A percentile compares a stretch with the other conserved stretches of the same genome.
Conservation (phyloP, 2,113 vertebrate genomes). For the Oxygymnocypris stewartii region DNA sequence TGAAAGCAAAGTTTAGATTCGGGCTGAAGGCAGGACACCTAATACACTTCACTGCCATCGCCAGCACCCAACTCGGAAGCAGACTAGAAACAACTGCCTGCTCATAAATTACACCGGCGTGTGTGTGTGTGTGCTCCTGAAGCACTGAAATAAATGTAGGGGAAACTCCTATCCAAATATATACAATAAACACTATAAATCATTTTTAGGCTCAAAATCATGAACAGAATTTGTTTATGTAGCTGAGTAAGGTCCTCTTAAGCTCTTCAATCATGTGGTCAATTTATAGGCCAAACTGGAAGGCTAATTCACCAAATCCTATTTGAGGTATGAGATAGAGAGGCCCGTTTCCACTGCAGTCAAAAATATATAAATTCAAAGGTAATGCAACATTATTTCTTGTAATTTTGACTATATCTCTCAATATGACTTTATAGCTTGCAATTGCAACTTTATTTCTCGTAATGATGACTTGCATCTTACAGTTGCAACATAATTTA, state of each 20-base stretch:
- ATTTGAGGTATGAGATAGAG: not conserved
- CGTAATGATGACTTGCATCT: not conserved
- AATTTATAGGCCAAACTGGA: not conserved
- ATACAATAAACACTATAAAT: constrained; percentile 1
- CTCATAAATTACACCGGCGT: constrained; percentile 66
- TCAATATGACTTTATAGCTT: not conserved
- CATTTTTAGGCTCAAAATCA: not conserved
- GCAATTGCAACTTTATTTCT: not conserved
- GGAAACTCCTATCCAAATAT: not conserved
- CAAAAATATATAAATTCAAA: not conserved
- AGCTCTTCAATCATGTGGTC: not conserved
- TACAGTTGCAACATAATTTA: not conserved
- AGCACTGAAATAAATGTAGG: constrained; percentile 2
- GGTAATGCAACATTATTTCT: not conserved
- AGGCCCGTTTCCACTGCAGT: not conserved
- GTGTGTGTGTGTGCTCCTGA: constrained; percentile 15
- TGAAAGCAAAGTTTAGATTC: constrained; percentile 52
- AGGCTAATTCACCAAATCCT: not conserved
- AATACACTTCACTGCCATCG: constrained; percentile 46
- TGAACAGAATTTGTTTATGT: not conserved
- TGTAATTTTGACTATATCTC: not conserved
- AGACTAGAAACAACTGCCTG: constrained; percentile 63
- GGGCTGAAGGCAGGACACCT: constrained; percentile 47
- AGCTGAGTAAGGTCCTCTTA: not conserved
- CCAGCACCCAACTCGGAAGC: constrained; percentile 54